Conservation (phyloP, 2,797 vertebrate genomes). For the Ptychadena robeensis region DNA sequence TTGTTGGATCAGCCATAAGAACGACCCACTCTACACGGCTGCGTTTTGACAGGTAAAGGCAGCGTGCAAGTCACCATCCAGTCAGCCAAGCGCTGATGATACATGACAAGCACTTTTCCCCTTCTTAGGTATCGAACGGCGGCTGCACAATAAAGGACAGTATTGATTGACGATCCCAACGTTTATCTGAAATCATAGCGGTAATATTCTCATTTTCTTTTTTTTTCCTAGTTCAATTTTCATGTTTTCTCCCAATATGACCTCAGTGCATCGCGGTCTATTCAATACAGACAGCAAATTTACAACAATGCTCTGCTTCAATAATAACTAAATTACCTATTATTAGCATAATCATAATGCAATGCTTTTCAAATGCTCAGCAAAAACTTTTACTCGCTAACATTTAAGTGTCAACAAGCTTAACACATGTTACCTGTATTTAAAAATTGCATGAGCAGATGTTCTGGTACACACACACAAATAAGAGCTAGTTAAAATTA, state of each 20-base stretch:
- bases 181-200: not conserved
- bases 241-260: not conserved
- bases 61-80: not conserved
- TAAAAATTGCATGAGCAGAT: no score
- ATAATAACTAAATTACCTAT: not conserved
- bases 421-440: not conserved
- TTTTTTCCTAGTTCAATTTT: not conserved
- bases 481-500: no score
- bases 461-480: no score
- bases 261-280: not conserved
- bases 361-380: not conserved
- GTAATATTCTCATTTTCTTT: not conserved
- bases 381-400: not conserved
- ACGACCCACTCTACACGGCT: not conserved
- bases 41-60: not conserved
- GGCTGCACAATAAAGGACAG: not conserved
- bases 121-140: not conserved
- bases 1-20: not conserved
- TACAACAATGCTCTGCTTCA: not conserved
- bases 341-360: no score
- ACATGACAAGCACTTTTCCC: not conserved
- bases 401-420: no score
- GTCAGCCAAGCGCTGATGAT: conserved; percentile 5
- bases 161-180: not conserved
- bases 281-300: not conserved